These are phyloP conservation scores for Punctoribates punctum DNA, from an alignment of 2,888 invertebrate genomes.

Conservation along the genomic window DNA sequence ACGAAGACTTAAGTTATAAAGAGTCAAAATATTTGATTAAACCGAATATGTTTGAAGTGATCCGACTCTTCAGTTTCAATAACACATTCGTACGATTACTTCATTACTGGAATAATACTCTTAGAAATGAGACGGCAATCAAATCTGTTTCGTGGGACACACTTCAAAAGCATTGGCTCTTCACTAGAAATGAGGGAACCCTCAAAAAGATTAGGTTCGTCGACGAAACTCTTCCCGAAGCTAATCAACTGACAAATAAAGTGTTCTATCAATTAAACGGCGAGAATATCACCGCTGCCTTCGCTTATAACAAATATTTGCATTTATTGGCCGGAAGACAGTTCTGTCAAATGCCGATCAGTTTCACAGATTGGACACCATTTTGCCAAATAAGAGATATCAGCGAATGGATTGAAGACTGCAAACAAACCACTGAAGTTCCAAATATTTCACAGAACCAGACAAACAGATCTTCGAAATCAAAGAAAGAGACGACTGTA, in stretches of 20 bases:
- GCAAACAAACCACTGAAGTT: neutral
- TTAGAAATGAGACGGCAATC: no score
- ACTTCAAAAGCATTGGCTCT: no score
- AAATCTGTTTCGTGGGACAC: no score
- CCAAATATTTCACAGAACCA: no score
- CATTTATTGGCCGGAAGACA: neutral
- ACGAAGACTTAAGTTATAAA: neutral
- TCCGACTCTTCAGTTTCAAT: no score
- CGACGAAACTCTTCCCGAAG: neutral
- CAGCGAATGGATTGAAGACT: slow-evolving; percentile 5
- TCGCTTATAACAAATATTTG: neutral
- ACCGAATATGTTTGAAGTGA: neutral
- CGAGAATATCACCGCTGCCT: neutral
- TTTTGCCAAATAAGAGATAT: slow-evolving; percentile 17
- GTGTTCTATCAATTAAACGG: neutral
- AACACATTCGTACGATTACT: no score
- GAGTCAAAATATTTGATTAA: neutral
- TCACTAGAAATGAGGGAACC: neutral
- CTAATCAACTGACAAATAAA: no score
- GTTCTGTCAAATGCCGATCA: neutral
- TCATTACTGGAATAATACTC: no score
- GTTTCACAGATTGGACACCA: neutral
- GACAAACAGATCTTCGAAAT: neutral
- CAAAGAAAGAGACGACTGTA: neutral
- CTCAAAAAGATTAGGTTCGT: neutral